Conservation (phyloP, 2,888 invertebrate species). For the Folsomia manolachei region DNA sequence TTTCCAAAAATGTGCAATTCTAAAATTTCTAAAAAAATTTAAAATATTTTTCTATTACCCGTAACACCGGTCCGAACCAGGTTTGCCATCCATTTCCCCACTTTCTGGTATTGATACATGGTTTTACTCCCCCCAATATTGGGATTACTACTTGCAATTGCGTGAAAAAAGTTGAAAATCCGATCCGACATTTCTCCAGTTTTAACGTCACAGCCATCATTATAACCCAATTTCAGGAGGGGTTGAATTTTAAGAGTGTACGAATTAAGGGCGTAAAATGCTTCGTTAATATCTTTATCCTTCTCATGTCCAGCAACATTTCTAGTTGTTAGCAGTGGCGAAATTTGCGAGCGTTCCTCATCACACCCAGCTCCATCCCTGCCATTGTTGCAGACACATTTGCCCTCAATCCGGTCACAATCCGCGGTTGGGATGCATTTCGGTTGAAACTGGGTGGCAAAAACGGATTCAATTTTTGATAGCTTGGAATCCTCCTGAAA, state of each 20-base stretch:
- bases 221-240: conserved; percentile 15
- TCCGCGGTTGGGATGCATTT: conserved; percentile 19
- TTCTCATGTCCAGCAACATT: conserved; percentile 14
- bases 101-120: conserved; percentile 20
- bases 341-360: conserved; percentile 9
- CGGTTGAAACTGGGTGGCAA: conserved; percentile 19
- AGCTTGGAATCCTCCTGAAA: conserved; percentile 15
- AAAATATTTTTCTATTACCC: neutral
- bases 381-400: conserved; percentile 20
- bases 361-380: conserved; percentile 18
- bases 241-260: conserved; percentile 23
- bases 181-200: conserved; percentile 23
- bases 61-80: conserved; percentile 20
- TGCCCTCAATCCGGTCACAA: conserved; percentile 23
- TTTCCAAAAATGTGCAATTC: too few species aligned
- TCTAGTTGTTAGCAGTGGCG: conserved; percentile 8
- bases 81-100: conserved; percentile 21
- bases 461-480: conserved; percentile 25
- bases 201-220: conserved; percentile 17
- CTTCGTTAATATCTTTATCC: conserved; percentile 15
- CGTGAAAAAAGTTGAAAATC: conserved; percentile 24
- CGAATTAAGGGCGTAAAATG: conserved; percentile 19
- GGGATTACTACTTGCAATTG: conserved; percentile 2
- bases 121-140: conserved; percentile 10
- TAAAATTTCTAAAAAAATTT: too few species aligned